Evolutionary conservation across 2,888 invertebrate genomes (phyloP), one percentile per base, ranked within the genome.

Genomic region (Keiferia lycopersicella): DNA sequence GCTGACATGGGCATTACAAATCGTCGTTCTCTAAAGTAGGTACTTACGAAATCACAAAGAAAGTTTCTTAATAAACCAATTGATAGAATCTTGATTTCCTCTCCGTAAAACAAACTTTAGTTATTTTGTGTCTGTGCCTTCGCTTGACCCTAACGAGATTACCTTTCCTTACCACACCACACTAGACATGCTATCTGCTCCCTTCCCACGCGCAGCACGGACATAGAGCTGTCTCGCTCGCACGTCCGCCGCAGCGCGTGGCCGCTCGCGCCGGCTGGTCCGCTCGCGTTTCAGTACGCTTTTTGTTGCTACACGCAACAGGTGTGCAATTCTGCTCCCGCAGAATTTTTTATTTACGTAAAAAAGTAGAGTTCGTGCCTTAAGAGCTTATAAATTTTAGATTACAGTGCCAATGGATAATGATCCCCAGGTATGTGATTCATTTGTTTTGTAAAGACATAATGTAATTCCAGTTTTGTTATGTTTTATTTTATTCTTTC

Each of bases 41-140:
- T n/a, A n/a, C n/a, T n/a, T n/a, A n/a, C n/a, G n/a, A n/a, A n/a
- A n/a, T n/a, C n/a, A n/a, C n/a, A n/a, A n/a, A n/a, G n/a, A n/a
- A n/a, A n/a, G n/a, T n/a, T n/a, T n/a, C n/a, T n/a, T n/a, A n/a
- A n/a, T n/a, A n/a, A n/a, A n/a, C n/a, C n/a, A n/a, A n/a, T n/a
- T n/a, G n/a, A n/a, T n/a, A n/a, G n/a, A n/a, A n/a, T n/a, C n/a
- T n/a, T n/a, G n/a, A n/a, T n/a, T n/a, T n/a, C n/a, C n/a, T n/a
- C n/a, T n/a, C n/a, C n/a, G n/a, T n/a, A n/a, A n/a, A n/a, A n/a
- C n/a, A n/a, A n/a, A n/a, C n/a, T n/a, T n/a, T n/a, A n/a, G 26
- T 26, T 30, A 56, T 56, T 30, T 56, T 56, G 30, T 22, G 56
- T 56, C 56, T 56, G 34, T 56, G 56, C 56, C 30, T 12, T n/a